A percentile compares a stretch with the other conserved stretches of the same genome.
These are phyloP conservation scores for Corydoras sp. DNA, from an alignment of 2,113 vertebrate species.

Conservation along the genomic window DNA sequence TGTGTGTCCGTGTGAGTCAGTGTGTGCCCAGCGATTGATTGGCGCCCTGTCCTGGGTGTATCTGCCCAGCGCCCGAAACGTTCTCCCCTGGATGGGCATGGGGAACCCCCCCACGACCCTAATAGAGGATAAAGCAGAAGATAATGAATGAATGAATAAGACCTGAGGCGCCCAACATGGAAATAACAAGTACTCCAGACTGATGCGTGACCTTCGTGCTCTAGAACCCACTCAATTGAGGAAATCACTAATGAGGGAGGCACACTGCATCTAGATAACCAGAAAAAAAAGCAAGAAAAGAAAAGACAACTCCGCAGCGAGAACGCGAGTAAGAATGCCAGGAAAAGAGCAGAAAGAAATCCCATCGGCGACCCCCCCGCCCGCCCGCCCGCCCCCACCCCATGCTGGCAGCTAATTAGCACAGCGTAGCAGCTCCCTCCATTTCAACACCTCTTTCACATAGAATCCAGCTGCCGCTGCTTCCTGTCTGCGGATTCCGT, in stretches of 20 bases:
- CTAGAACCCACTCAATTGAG: not conserved
- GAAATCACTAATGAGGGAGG: conserved; percentile 12
- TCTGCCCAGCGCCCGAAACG: too few relatives aligned
- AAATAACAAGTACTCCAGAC: too few relatives aligned
- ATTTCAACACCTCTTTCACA: conserved; percentile 38
- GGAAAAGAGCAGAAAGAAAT: conserved; percentile 13
- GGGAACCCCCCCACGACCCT: too few relatives aligned
- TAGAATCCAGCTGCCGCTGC: conserved; percentile 32
- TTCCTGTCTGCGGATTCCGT: conserved; percentile 21
- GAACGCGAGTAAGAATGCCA: not conserved
- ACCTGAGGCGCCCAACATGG: too few relatives aligned
- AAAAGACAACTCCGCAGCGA: not conserved
- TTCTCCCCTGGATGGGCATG: too few relatives aligned
- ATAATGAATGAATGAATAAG: too few relatives aligned
- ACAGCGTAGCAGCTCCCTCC: conserved; percentile 18
- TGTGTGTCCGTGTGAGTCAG: too few relatives aligned
- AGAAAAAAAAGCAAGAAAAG: conserved; percentile 11
- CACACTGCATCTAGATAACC: conserved; percentile 11
- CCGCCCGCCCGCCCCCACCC: conserved; percentile 33
- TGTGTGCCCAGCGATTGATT: too few relatives aligned
- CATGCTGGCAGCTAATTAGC: conserved; percentile 61
- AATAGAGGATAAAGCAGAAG: too few relatives aligned
- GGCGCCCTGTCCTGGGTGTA: too few relatives aligned
- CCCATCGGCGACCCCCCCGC: not conserved
- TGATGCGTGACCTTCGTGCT: too few relatives aligned